phyloP scores from a whole-genome alignment of 53 echinoderm and acorn worm species.

The Actinopyga echinites region DNA sequence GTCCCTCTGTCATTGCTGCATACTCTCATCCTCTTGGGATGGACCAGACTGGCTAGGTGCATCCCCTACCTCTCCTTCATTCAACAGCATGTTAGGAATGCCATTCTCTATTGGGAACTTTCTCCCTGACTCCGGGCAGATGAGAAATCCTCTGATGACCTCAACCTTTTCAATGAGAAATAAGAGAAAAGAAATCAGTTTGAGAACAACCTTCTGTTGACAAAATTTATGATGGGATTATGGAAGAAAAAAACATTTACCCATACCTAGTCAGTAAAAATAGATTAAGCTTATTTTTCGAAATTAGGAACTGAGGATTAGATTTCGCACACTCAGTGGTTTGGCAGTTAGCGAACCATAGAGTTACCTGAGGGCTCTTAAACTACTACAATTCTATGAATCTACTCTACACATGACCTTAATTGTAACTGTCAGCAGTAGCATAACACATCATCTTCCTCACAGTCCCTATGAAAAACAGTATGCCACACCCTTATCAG shows the following conservation, averaged over 20 bases:
- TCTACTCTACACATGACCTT: no score
- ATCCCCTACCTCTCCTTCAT: slow-evolving; percentile 80
- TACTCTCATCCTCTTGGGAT: slow-evolving; percentile 8
- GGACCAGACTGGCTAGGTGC: not conserved
- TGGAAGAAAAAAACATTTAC: not conserved
- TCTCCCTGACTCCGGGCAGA: slow-evolving; percentile 91
- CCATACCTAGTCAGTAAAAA: not conserved
- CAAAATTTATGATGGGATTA: not conserved
- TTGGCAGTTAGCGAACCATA: no score
- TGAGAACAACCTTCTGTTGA: not conserved
- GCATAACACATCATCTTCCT: no score
- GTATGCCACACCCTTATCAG: no score
- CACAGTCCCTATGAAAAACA: no score
- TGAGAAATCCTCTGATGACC: slow-evolving; percentile 81
- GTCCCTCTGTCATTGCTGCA: not conserved
- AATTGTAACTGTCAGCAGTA: no score
- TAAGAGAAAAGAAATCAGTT: not conserved
- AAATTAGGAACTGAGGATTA: no score
- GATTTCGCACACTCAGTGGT: no score
- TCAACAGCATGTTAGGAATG: slow-evolving; percentile 92
- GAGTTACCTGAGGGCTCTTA: no score
- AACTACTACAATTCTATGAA: no score
- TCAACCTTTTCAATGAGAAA: slow-evolving; percentile 66
- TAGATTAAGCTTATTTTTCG: no score
- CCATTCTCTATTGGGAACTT: slow-evolving; percentile 95